Percentiles rank a stretch among this genome's conserved stretches.
Conservation (phyloP, 2,888 invertebrate species). For the Nymphalis c-album region DNA sequence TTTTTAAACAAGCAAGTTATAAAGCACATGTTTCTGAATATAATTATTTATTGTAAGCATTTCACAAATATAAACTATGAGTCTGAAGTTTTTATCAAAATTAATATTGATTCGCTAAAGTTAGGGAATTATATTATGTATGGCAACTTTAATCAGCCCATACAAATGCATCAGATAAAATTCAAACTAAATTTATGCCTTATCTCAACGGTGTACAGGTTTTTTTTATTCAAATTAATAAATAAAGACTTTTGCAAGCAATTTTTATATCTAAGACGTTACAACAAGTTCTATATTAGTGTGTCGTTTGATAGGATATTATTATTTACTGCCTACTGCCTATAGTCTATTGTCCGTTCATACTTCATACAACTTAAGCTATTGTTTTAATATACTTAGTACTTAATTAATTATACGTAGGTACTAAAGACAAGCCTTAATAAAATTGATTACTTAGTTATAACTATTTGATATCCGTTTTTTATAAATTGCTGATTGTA, state of each 20-base stretch:
- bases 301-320: too few species aligned
- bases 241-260: neutral
- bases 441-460: too few species aligned
- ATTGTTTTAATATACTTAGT: neutral
- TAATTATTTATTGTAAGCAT: too few species aligned
- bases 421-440: too few species aligned
- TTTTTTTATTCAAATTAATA: conserved; percentile 9
- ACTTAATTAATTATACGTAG: neutral
- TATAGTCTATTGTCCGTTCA: neutral
- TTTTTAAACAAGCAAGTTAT: too few species aligned
- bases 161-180: conserved; percentile 10
- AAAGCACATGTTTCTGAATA: too few species aligned
- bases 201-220: conserved; percentile 29
- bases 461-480: neutral
- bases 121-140: neutral
- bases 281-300: neutral
- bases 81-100: neutral
- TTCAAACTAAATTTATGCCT: conserved; percentile 23
- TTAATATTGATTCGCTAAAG: neutral
- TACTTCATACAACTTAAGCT: neutral
- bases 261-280: neutral
- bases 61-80: too few species aligned
- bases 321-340: too few species aligned
- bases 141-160: conserved; percentile 7
- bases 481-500: neutral